Percentiles rank a stretch among this genome's conserved stretches.
Evolutionary conservation across 2,888 invertebrate species (phyloP).

Genomic region (Aromia moschata): DNA sequence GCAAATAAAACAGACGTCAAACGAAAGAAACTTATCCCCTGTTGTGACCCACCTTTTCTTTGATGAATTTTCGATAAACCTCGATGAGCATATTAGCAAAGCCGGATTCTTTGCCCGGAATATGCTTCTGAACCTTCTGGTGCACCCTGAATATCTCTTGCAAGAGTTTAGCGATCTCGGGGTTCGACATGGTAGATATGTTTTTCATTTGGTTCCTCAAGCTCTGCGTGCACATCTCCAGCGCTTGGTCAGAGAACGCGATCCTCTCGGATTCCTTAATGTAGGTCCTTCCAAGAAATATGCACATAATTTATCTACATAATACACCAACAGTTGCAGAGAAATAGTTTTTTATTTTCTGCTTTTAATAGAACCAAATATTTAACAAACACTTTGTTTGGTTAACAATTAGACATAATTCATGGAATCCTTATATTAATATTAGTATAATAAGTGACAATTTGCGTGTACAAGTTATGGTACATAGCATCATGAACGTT

Average conservation of each 20-base stretch:
- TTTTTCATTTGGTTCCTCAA: constrained; percentile 71
- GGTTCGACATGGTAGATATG: constrained; percentile 55
- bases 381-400: too few species aligned
- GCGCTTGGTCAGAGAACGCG: constrained; percentile 81
- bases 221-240: constrained; percentile 76
- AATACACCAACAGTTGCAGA: too few species aligned
- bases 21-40: constrained; percentile 1
- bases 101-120: constrained; percentile 67
- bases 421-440: too few species aligned
- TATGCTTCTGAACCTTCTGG: constrained; percentile 73
- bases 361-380: too few species aligned
- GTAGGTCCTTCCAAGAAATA: too few species aligned
- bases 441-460: too few species aligned
- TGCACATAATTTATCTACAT: too few species aligned
- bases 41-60: constrained; percentile 64
- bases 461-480: too few species aligned
- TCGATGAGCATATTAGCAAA: constrained; percentile 75
- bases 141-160: constrained; percentile 74
- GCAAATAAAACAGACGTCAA: constrained; percentile 25
- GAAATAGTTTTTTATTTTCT: too few species aligned
- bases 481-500: too few species aligned
- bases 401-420: too few species aligned
- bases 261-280: constrained; percentile 86
- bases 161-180: constrained; percentile 63
- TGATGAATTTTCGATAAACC: constrained; percentile 73